Evolutionary conservation across 2,797 vertebrate genomes (phyloP).

Genomic region (Smutsia gigantea): DNA sequence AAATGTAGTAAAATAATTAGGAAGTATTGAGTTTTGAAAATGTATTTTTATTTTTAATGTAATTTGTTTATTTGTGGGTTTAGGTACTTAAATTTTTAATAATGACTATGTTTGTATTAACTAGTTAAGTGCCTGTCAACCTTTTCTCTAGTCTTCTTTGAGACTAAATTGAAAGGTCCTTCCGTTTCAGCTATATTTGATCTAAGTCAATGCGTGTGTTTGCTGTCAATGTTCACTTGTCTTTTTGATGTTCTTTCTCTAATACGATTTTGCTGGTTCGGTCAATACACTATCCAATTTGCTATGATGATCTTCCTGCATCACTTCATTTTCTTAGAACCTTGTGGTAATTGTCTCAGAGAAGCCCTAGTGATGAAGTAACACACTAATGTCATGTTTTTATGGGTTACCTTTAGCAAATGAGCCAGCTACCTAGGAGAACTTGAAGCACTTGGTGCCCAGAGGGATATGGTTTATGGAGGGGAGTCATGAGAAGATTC

Average conservation of each 20-base stretch:
- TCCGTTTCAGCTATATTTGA: not conserved
- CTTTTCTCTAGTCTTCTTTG: not conserved
- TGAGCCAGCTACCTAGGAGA: not conserved
- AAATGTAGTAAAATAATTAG: not conserved
- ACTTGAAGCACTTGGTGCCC: not conserved
- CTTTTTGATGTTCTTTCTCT: not conserved
- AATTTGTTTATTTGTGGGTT: not conserved
- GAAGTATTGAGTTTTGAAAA: not conserved
- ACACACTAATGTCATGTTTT: not conserved
- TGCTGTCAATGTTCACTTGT: not conserved
- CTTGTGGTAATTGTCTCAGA: not conserved
- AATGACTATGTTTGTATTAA: not conserved
- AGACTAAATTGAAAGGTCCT: not conserved
- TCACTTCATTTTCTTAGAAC: not conserved
- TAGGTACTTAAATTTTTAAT: not conserved
- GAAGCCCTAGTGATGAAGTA: not conserved
- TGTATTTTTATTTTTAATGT: not conserved
- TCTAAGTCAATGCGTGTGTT: not conserved
- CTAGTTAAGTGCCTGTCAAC: too few species aligned
- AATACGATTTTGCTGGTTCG: not conserved
- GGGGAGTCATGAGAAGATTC: not conserved
- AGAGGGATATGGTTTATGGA: not conserved
- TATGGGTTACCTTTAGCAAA: not conserved
- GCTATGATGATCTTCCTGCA: not conserved
- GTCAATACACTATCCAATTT: not conserved